Conservation (phyloP, 2,113 vertebrate genomes). For the Thunnus thynnus region DNA sequence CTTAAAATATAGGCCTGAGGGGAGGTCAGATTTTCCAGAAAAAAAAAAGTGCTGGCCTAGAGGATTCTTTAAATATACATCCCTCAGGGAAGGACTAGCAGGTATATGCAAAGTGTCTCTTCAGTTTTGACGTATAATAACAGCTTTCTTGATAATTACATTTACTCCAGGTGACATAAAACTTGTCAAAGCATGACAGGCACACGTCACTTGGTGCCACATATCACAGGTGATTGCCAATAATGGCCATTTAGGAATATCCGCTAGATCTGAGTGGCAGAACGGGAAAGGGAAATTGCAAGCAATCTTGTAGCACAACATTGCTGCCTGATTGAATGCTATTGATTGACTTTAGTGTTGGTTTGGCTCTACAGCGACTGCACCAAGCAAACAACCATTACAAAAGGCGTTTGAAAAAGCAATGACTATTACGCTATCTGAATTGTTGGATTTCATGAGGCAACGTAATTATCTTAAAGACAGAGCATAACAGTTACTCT, state of each 20-base stretch:
- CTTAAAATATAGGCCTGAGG: constrained; percentile 33
- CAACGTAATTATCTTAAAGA: constrained; percentile 40
- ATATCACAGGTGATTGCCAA: not conserved
- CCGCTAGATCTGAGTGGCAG: constrained; percentile 18
- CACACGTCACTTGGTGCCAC: not conserved
- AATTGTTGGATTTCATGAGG: constrained; percentile 25
- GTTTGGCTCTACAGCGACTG: constrained; percentile 4
- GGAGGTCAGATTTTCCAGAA: constrained; percentile 35
- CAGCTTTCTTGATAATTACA: not conserved
- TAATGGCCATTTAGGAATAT: constrained; percentile 21
- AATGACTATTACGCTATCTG: not conserved
- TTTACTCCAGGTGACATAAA: not conserved
- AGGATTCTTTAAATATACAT: constrained; percentile 27
- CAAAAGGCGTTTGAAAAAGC: constrained; percentile 6
- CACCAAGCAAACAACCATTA: constrained; percentile 22
- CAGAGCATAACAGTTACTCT: constrained; percentile 5
- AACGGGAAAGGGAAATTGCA: constrained; percentile 31
- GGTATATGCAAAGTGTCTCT: not conserved
- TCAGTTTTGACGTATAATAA: not conserved
- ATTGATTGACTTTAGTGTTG: constrained; percentile 56
- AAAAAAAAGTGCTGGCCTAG: not conserved
- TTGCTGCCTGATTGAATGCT: constrained; percentile 52
- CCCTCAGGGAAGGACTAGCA: constrained; percentile 32
- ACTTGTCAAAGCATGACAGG: not conserved
- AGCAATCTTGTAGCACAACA: constrained; percentile 44